Evolutionary conservation across 2,113 vertebrate genomes (phyloP).

Genomic region (Scomber colias): DNA sequence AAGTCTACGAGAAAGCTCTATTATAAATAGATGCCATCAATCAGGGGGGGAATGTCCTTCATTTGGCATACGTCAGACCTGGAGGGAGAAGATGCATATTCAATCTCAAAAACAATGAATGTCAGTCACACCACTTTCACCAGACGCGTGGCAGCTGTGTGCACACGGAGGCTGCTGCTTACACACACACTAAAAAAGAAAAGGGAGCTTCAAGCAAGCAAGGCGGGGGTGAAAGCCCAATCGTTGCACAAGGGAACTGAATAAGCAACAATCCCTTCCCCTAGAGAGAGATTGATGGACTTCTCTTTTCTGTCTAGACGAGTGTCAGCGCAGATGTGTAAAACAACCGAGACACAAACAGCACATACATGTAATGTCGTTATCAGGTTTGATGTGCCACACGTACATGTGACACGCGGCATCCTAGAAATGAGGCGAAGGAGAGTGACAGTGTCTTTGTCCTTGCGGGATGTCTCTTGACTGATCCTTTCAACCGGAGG

Average conservation of each 20-base stretch:
- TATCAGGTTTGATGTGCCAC: neutral
- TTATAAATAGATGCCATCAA: constrained; percentile 81
- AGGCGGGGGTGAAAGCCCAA: constrained; percentile 29
- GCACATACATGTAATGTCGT: neutral
- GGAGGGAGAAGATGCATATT: constrained; percentile 74
- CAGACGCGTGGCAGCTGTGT: constrained; percentile 72
- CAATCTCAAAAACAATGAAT: constrained; percentile 73
- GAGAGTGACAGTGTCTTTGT: constrained; percentile 1
- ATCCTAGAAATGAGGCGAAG: neutral
- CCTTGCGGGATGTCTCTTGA: constrained; percentile 20
- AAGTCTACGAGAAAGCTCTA: constrained; percentile 19
- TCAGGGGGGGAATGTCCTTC: constrained; percentile 72
- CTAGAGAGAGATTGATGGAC: constrained; percentile 59
- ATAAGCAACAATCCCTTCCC: constrained; percentile 44
- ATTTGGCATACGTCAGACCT: constrained; percentile 71
- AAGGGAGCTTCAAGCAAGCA: constrained; percentile 44
- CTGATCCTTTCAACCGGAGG: constrained; percentile 32
- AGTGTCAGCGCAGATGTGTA: constrained; percentile 14
- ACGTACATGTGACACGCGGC: neutral
- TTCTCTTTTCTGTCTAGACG: constrained; percentile 34
- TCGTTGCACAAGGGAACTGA: constrained; percentile 38
- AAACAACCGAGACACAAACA: constrained; percentile 3
- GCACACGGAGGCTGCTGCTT: constrained; percentile 30
- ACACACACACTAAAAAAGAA: constrained; percentile 29
- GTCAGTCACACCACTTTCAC: constrained; percentile 70